Base-by-base conservation (phyloP, 2,888 invertebrate genomes). In the Diploptera punctata region DNA sequence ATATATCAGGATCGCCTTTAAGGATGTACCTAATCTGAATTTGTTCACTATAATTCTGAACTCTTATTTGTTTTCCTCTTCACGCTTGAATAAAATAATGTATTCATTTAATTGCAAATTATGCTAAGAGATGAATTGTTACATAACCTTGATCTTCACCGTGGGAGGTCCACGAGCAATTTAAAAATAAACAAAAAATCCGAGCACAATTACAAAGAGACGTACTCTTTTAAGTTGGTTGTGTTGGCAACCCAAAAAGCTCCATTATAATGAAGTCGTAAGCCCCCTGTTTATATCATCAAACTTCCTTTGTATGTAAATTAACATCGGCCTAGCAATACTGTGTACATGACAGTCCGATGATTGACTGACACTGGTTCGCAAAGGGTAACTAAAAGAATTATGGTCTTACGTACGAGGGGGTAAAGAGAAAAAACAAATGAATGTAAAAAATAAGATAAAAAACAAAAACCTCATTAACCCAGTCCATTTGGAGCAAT, bases 261-360 rank as follows among this genome's bases (percentile, higher is more conserved):
- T 38, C 13, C 38, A 38, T 52, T 52, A 52, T 52, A 52, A 52
- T 52, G 52, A 52, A 52, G 52, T 24, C 24, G 52, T 52, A 52
- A 52, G 52, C 13, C 1, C 1, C 3, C 21, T 21, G 52, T 52
- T n/a, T n/a, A n/a, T n/a, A n/a, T n/a, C n/a, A n/a, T n/a, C n/a
- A n/a, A n/a, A 21, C 57, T 62, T 62, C 62, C 62, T 62, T 62
- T 62, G 62, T 62, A 62, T 62, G 62, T 43, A 62, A 62, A 62
- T 62, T 62, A 24, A 16, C 38, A 62, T 62, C 43, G 24, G 18
- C 43, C 24, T 13, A n/a, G 62, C 60, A 18, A 18, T 2, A n/a
- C 60, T 60, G n/a, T 31, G 5, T n/a, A 60, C n/a, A 31, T 60
- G 60, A 18, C 60, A 31, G 62, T 62, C 18, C 62, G 24, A 21